Evolutionary conservation across 1,140 invertebrate species (phyloP).

Genomic region (Bemisia tabaci): DNA sequence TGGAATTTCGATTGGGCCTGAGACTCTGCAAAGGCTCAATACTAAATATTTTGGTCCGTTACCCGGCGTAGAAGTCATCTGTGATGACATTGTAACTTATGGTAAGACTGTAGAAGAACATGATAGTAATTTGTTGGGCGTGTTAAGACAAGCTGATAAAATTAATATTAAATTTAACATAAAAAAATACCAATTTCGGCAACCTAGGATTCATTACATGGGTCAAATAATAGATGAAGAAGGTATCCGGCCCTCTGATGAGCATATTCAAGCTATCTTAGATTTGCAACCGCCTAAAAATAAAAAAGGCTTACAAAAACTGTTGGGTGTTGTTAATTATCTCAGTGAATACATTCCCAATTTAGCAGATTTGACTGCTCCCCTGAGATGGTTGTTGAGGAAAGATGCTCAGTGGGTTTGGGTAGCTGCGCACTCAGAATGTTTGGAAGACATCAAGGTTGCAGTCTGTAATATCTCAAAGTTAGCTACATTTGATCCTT

Average conservation of each 20-base stretch:
- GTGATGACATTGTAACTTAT: too few relatives aligned
- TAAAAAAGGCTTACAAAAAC: constrained; percentile 24
- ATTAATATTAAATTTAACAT: constrained; percentile 26
- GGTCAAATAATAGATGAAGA: constrained; percentile 26
- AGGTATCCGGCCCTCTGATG: constrained; percentile 25
- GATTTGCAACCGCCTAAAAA: constrained; percentile 24
- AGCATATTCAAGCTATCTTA: too few relatives aligned
- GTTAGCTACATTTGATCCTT: constrained; percentile 23
- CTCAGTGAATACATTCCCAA: constrained; percentile 21
- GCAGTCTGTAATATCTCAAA: constrained; percentile 20
- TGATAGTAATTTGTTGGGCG: too few relatives aligned
- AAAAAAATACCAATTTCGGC: constrained; percentile 25
- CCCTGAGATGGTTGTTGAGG: constrained; percentile 17
- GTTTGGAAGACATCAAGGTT: constrained; percentile 23
- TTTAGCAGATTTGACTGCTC: constrained; percentile 12
- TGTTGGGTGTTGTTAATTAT: constrained; percentile 29
- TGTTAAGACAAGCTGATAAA: constrained; percentile 20
- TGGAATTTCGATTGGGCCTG: too few relatives aligned
- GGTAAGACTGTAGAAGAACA: too few relatives aligned
- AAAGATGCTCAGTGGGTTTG: constrained; percentile 18
- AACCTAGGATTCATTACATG: constrained; percentile 23
- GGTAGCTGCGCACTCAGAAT: constrained; percentile 14
- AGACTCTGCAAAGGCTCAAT: too few relatives aligned
- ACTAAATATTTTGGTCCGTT: too few relatives aligned
- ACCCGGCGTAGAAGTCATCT: too few relatives aligned